These are phyloP conservation scores for Paramormyrops kingsleyae DNA, from an alignment of 2,113 vertebrate species.

Conservation along the genomic window DNA sequence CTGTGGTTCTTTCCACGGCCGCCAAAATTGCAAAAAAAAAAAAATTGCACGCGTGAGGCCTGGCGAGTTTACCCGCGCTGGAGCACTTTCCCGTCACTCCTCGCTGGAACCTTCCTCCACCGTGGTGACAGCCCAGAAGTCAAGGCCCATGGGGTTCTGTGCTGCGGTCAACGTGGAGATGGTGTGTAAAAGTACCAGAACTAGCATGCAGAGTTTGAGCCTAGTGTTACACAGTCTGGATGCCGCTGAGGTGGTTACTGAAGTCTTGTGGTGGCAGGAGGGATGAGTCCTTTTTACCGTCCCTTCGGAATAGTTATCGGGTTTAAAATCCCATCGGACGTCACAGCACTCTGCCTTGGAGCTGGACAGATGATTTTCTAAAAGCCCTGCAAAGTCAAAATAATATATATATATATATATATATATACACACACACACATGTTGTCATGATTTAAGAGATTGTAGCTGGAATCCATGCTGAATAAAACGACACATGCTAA, in stretches of 20 bases:
- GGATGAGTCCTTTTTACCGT: constrained; percentile 77
- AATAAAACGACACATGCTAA: neutral
- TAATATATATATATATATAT: neutral
- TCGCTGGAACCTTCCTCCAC: constrained; percentile 85
- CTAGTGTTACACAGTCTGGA: constrained; percentile 92
- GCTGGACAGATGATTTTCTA: constrained; percentile 84
- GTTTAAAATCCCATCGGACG: constrained; percentile 80
- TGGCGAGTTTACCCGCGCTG: neutral
- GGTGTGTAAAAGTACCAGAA: constrained; percentile 91
- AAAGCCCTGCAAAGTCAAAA: constrained; percentile 70
- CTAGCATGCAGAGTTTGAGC: constrained; percentile 93
- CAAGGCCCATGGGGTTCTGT: constrained; percentile 81
- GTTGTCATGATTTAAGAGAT: neutral
- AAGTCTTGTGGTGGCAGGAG: constrained; percentile 80
- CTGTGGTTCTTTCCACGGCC: neutral
- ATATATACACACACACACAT: neutral
- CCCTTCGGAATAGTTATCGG: constrained; percentile 74
- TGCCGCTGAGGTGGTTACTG: constrained; percentile 84
- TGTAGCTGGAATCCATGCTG: neutral
- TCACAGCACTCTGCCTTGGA: constrained; percentile 93
- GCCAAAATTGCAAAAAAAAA: too few relatives aligned
- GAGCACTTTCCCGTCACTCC: constrained; percentile 59
- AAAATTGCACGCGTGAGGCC: neutral
- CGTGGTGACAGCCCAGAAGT: constrained; percentile 70
- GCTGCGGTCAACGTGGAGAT: constrained; percentile 89